Base-by-base conservation (phyloP, 1,140 invertebrate genomes). In the Hylaeus anthracinus region DNA sequence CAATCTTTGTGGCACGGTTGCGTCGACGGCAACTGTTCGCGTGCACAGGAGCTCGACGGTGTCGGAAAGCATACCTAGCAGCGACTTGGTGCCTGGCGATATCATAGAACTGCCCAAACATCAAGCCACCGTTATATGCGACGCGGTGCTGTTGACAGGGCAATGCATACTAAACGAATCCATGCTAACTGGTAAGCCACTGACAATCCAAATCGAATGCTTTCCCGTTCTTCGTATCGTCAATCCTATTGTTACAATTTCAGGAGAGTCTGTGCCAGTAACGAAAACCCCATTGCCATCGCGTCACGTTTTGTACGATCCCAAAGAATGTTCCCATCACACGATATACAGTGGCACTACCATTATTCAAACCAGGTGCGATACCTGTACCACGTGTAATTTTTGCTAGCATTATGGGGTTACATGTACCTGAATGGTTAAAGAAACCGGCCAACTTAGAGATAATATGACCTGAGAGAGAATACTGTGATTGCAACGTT, bases 131-230 rank as follows among this genome's bases (percentile, higher is more conserved):
- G 96, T 99, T 95, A 95, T 97, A 83, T 98, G 98, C 92, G 98
- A 99, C 93, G 98, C 97, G 1, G 96, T 98, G 2, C 91, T 99
- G 41, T 94, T 99, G 3, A 95, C 95, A 65, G 98, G 99, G 3
- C 97, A 95, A 75, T 98, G 98, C 85, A 98, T 99, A 85, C 95
- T 99, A 14, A 99, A 99, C 92, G 98, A 99, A 94, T 98, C 97
- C 84, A 99, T 99, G 97, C 94, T 99, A 12, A 99, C 98, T 71
- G 98, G 97, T 98, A 91, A 95, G 74, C 74, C 73, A 43, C 1
- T 15, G 14, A 65, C 10, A 14, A 43, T 65, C 10, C 10, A 14
- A 6, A 65, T 3, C 26, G 3, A 60, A 60, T 60, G 41, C 37
- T 65, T 14, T 12, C 26, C 39, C 2, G 56, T n/a, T n/a, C 37